Conservation (phyloP, 2,797 vertebrate species). For the Platalea minor region DNA sequence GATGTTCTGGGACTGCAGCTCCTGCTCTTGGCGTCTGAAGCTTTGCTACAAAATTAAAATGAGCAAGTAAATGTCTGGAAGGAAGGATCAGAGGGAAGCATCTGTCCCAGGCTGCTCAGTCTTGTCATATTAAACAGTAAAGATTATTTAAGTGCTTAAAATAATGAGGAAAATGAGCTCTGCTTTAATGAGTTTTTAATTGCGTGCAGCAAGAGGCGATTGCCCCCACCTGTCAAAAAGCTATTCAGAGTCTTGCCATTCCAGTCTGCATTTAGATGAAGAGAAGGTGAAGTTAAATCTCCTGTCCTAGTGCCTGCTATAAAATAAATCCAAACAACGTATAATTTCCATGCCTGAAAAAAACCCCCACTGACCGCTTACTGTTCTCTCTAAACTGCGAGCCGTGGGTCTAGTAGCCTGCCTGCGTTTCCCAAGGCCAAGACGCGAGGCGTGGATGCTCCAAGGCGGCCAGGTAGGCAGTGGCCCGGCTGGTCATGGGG, state of each 20-base stretch:
- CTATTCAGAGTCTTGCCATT: not conserved
- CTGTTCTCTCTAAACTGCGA: not conserved
- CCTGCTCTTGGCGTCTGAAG: not conserved
- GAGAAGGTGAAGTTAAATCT: not conserved
- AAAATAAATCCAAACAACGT: not conserved
- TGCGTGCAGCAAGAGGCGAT: not conserved
- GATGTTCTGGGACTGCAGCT: not conserved
- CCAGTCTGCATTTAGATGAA: not conserved
- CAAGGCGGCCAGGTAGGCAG: not conserved
- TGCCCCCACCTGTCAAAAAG: not conserved
- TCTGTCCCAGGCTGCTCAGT: not conserved
- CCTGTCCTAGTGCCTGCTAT: not conserved
- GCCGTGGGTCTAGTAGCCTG: not conserved
- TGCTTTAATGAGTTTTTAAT: slow-evolving; percentile 40
- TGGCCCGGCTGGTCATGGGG: not conserved
- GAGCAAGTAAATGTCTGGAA: not conserved
- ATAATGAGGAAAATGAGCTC: slow-evolving; percentile 25
- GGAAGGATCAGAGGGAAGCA: not conserved
- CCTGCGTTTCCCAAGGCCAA: not conserved
- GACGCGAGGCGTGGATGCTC: not conserved
- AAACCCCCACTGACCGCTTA: not conserved
- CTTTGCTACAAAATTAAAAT: not conserved
- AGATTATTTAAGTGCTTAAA: slow-evolving; percentile 22
- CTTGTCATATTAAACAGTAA: not conserved
- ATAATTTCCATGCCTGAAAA: too few species aligned